Conservation (phyloP, 2,888 invertebrate genomes). For the Drosophila kambysellisi region DNA sequence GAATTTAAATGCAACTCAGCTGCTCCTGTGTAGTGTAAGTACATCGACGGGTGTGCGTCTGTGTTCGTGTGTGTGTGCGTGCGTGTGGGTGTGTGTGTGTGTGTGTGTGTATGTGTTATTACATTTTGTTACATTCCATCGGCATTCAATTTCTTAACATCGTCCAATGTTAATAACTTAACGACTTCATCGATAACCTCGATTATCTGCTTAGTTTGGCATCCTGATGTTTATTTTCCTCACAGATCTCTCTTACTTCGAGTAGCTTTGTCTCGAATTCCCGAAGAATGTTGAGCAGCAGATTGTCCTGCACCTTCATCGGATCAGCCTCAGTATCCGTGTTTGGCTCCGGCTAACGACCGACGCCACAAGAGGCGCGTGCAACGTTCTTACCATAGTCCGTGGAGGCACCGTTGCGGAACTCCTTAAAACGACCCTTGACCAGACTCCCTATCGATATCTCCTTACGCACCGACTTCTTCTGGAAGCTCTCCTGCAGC, state of each 20-base stretch:
- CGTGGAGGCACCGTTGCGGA: constrained; percentile 31
- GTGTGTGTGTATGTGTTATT: neutral
- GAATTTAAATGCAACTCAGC: neutral
- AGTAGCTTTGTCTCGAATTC: constrained; percentile 27
- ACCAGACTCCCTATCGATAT: constrained; percentile 87
- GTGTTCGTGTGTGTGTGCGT: neutral
- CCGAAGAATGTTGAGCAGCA: constrained; percentile 3
- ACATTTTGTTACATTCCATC: neutral
- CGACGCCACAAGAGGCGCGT: neutral
- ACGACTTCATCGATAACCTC: constrained; percentile 13
- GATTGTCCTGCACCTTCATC: neutral
- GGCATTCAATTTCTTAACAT: neutral
- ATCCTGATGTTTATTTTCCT: neutral
- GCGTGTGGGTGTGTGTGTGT: neutral
- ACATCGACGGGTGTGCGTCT: too few relatives aligned
- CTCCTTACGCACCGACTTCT: constrained; percentile 51
- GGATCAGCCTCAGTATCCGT: neutral
- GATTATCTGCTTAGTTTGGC: constrained; percentile 13
- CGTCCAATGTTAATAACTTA: neutral
- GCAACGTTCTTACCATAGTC: constrained; percentile 26
- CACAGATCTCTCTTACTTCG: constrained; percentile 26
- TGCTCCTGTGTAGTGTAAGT: too few relatives aligned
- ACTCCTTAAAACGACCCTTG: constrained; percentile 98
- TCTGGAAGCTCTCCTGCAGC: constrained; percentile 44
- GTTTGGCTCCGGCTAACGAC: neutral